phyloP scores from a whole-genome alignment of 2,888 invertebrate genomes.

The Caenorhabditis auriculariae region DNA sequence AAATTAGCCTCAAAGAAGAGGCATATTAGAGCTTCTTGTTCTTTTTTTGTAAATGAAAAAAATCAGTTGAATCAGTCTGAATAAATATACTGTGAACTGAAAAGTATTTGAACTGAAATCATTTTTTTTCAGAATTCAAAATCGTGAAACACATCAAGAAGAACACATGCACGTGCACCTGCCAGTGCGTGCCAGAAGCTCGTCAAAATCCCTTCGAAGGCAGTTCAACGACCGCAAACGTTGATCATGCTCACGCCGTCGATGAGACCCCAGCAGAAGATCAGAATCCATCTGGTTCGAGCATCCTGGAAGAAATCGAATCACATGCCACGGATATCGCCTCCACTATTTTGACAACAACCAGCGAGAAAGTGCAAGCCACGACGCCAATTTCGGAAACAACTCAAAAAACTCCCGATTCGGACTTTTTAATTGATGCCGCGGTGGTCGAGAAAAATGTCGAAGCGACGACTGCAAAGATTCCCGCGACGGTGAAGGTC shows the following conservation, averaged over 20 bases:
- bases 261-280: slow-evolving; percentile 34
- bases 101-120: too few species aligned
- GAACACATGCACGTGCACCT: slow-evolving; percentile 37
- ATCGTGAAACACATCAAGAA: slow-evolving; percentile 40
- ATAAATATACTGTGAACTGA: too few species aligned
- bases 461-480: background rate
- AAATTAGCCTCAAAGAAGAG: too few species aligned
- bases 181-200: slow-evolving; percentile 35
- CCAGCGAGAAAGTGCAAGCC: too few species aligned
- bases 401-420: background rate
- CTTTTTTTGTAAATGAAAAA: too few species aligned
- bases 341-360: background rate
- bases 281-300: slow-evolving; percentile 30
- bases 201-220: slow-evolving; percentile 13
- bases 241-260: background rate
- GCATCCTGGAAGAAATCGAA: slow-evolving; percentile 29
- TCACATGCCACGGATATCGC: slow-evolving; percentile 7
- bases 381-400: background rate
- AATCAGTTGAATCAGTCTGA: too few species aligned
- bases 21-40: too few species aligned
- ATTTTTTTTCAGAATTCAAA: slow-evolving; percentile 45
- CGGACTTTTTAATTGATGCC: slow-evolving; percentile 8
- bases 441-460: slow-evolving; percentile 8
- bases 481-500: background rate
- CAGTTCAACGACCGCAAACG: slow-evolving; percentile 3